These are phyloP conservation scores for Anagrus nilaparvatae DNA, from an alignment of 1,140 invertebrate genomes.

Conservation along the genomic window DNA sequence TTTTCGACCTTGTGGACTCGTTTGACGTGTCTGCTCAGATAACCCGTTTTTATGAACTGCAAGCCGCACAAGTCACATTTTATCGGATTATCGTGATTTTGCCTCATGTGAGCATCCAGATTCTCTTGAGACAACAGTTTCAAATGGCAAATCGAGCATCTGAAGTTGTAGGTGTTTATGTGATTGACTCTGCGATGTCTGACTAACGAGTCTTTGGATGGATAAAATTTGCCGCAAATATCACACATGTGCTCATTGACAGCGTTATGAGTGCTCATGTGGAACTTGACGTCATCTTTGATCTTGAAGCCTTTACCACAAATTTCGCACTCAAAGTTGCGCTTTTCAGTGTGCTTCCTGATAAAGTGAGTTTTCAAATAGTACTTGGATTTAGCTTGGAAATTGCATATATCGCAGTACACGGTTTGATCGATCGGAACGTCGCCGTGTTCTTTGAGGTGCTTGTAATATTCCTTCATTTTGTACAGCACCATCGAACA, in stretches of 20 bases:
- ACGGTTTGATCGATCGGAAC: background rate
- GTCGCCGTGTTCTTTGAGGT: constrained; percentile 5
- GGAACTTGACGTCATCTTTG: constrained; percentile 38
- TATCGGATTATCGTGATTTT: constrained; percentile 44
- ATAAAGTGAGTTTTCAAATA: constrained; percentile 41
- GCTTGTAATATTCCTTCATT: background rate
- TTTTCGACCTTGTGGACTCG: constrained; percentile 27
- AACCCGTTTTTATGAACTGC: constrained; percentile 39
- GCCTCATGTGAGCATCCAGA: constrained; percentile 26
- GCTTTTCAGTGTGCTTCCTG: constrained; percentile 44
- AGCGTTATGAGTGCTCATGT: constrained; percentile 42
- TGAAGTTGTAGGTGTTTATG: constrained; percentile 22
- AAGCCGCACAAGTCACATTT: constrained; percentile 64
- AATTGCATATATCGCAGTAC: constrained; percentile 31
- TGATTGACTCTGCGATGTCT: constrained; percentile 27
- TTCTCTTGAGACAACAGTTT: constrained; percentile 21
- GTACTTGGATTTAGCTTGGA: constrained; percentile 37
- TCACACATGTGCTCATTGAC: constrained; percentile 35
- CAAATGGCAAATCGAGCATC: constrained; percentile 24
- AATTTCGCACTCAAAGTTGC: constrained; percentile 47
- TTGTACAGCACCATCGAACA: background rate
- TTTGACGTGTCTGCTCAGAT: constrained; percentile 25
- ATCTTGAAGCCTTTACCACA: constrained; percentile 54
- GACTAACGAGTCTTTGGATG: constrained; percentile 32
- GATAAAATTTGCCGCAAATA: constrained; percentile 51